Evolutionary conservation across 1,140 invertebrate genomes (phyloP), one percentile per base, ranked within the genome.

Genomic region (Tetramorium alpestre): DNA sequence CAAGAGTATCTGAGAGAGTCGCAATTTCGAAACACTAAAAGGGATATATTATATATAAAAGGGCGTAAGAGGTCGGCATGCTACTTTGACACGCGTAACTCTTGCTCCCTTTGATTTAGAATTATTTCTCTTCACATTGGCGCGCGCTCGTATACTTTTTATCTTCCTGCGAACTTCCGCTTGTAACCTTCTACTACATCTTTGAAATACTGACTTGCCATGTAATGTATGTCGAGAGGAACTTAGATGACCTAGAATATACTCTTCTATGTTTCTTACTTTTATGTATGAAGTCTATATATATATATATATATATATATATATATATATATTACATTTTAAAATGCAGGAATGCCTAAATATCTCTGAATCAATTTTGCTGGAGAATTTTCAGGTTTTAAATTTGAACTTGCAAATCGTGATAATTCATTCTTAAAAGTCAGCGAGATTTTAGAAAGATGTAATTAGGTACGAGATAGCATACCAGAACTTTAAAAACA

Each of bases 41-140:
- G 78, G 62, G 78, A 60, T 60, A n/a, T 80, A 51, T 81, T n/a
- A 73, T 72, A 44, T 56, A 81, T 70, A 69, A 82, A 72, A 58
- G 41, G 11, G 41, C 16, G n/a, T 82, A 60, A 28, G 54, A 72
- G 64, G 51, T 38, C 58, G 51, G 28, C 44, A 47, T 65, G 18
- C 78, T 22, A 67, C 49, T 77, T 54, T 70, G 69, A 84, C 70
- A 69, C 86, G 87, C 44, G 70, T 69, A 76, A 87, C 67, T 80
- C 75, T 56, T 25, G 25, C 72, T 54, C 54, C 47, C 65, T 88
- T 89, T 88, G 88, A 89, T 89, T 89, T 89, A 62, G 69, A 89
- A 88, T 88, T 85, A 89, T 88, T 88, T 85, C 64, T 58, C 72
- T 41, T 51, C 56, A n/a, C 72, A 41, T 77, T 75, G 54, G 28